Base-by-base conservation (phyloP, 2,888 invertebrate species). In the Caenorhabditis panamensis region DNA sequence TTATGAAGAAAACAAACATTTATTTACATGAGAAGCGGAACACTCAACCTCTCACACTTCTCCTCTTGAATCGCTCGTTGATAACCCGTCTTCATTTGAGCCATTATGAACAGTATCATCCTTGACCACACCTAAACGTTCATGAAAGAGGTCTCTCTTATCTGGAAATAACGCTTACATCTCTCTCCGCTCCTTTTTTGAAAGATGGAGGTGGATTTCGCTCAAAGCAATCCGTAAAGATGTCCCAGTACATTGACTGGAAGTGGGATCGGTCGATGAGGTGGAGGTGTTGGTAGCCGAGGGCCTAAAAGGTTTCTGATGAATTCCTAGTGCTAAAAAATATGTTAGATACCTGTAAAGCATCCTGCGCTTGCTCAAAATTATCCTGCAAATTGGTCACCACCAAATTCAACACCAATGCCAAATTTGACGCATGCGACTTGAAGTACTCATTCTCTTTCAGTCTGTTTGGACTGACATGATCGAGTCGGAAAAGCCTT, bases 21-120 rank as follows among this genome's bases (percentile, higher is more conserved):
- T 5, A 71, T 71, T 51, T n/a, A 47, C 75, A 76, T 76, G n/a
- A 80, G 44, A 53, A 76, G 59, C 2, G 80, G 80, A 13, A 80
- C 80, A 36, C 76, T 76, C 26, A 80, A 47, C 61, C 80, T 36
- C 37, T 80, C 80, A 49, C 69, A 75, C 56, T 66, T 78, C 66
- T 82, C 68, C 56, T 82, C 82, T 20, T 80, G 75, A 36, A 71
- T 61, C 22, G 81, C 84, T 69, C 78, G 68, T 36, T 83, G 82
- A 62, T 83, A 87, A 64, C 87, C 87, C 54, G 84, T 71, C 72
- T 87, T 87, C 87, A 87, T 87, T 61, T 87, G 87, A 51, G 82
- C 80, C 62, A 87, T 71, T 61, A 87, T 86, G 71, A 84, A 87
- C 9, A 87, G 72, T n/a, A 87, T 85, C 84, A 86, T 85, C 11